Evolutionary conservation across 2,797 vertebrate species (phyloP).

Genomic region (Rhynchotus rufescens): DNA sequence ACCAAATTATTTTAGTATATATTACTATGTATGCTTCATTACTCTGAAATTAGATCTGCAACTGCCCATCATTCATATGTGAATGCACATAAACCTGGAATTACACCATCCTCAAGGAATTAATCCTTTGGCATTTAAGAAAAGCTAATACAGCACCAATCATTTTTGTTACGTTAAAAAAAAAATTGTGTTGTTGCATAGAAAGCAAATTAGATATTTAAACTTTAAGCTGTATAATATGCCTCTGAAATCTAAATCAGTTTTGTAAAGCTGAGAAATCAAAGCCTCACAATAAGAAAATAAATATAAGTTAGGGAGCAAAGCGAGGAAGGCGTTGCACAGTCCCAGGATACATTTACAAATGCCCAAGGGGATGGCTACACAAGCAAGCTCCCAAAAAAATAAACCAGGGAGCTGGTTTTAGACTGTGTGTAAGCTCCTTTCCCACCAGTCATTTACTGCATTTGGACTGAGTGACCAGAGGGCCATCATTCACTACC

Average conservation of each 20-base stretch:
- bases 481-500: background rate
- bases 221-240: background rate
- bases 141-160: background rate
- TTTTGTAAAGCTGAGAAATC: constrained; percentile 15
- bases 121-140: background rate
- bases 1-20: background rate
- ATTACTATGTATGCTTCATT: background rate
- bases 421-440: background rate
- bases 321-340: background rate
- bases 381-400: background rate
- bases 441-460: background rate
- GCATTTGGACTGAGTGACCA: background rate
- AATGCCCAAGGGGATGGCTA: background rate
- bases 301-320: constrained; percentile 23
- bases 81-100: background rate
- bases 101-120: background rate
- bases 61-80: accelerated
- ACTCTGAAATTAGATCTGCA: background rate
- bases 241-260: background rate
- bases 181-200: background rate
- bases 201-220: background rate
- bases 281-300: background rate
- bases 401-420: background rate
- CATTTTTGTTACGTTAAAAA: background rate
- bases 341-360: background rate